Base-by-base conservation (phyloP, 2,113 vertebrate species). In the Tamias sibiricus region DNA sequence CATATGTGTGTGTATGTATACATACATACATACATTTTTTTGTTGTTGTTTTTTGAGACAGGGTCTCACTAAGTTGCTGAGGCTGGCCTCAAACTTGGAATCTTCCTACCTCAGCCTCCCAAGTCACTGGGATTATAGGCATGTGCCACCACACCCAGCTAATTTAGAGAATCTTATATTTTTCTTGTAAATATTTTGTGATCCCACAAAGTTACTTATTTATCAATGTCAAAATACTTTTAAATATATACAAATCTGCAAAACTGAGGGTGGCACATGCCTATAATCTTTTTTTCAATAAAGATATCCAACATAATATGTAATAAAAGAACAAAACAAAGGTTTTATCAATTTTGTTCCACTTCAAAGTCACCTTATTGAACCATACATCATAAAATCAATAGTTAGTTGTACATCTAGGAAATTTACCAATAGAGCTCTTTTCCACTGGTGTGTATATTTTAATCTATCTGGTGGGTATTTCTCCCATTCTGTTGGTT, bases 341-440 rank as follows among this genome's bases (percentile, higher is more conserved):
- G 44, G 1, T 85, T 98, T 98, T 94, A 96, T 97, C 64, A 84
- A 20, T 91, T 90, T 68, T 97, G 68, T 62, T 96, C 96, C 86
- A 90, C 77, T 35, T 54, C 49, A 96, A 92, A 94, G 97, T 99
- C 98, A 99, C 97, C 99, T 99, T 99, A 99, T 99, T 91, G 99
- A 99, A 44, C 99, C 99, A 98, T 99, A 99, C 99, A 99, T 99
- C 99, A 99, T 99, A 97, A 99, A 99, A 98, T 99, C 99, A 42
- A 99, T 99, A 4, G 99, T 99, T 99, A 4, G 99, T 99, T 97
- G 99, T 99, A 98, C 99, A 99, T 98, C 99, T 98, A 95, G 99
- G 99, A 98, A 99, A 99, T 98, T 99, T 99, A 30, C 99, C 99
- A 72, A 99, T 99, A 57, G 99, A 99, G 97, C 99, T 99, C 97